Evolutionary conservation across 2,888 invertebrate species (phyloP).

Genomic region (Flabesymbios commensalis): DNA sequence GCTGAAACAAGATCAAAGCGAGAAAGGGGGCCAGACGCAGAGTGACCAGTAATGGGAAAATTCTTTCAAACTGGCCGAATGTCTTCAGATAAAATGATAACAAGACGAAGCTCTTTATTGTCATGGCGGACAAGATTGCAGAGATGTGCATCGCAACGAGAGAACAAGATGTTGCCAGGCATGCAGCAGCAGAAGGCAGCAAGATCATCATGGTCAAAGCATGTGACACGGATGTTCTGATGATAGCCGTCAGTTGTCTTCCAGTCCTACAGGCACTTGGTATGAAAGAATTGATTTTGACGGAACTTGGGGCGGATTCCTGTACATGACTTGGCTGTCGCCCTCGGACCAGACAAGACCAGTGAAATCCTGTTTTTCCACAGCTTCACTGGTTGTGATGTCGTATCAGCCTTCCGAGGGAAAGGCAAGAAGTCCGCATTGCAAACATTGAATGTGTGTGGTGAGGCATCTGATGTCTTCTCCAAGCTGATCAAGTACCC

Average conservation of each 20-base stretch:
- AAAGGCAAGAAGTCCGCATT: slow-evolving; percentile 36
- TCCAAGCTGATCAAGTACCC: slow-evolving; percentile 13
- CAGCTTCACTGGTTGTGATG: slow-evolving; percentile 39
- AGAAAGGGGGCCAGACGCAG: background rate
- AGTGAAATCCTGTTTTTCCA: slow-evolving; percentile 31
- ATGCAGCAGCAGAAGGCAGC: slow-evolving; percentile 12
- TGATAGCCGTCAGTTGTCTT: slow-evolving; percentile 13
- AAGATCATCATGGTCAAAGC: slow-evolving; percentile 16
- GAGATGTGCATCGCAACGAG: slow-evolving; percentile 23
- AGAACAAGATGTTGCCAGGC: slow-evolving; percentile 19
- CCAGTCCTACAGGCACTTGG: slow-evolving; percentile 15
- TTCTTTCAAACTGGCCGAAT: background rate
- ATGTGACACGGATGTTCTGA: slow-evolving; percentile 17
- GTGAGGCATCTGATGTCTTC: slow-evolving; percentile 26
- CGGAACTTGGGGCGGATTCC: slow-evolving; percentile 28
- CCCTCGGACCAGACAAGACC: slow-evolving; percentile 27
- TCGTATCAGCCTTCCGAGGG: slow-evolving; percentile 31
- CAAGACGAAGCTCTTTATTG: slow-evolving; percentile 23
- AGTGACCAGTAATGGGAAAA: background rate
- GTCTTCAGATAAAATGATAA: background rate
- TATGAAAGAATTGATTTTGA: slow-evolving; percentile 30
- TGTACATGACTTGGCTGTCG: slow-evolving; percentile 24
- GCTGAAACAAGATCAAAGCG: background rate
- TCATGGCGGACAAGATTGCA: slow-evolving; percentile 27
- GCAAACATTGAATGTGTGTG: slow-evolving; percentile 32